A percentile compares a stretch with the other conserved stretches of the same genome.
Conservation (phyloP, 1,140 invertebrate species). For the Ephestia elutella region DNA sequence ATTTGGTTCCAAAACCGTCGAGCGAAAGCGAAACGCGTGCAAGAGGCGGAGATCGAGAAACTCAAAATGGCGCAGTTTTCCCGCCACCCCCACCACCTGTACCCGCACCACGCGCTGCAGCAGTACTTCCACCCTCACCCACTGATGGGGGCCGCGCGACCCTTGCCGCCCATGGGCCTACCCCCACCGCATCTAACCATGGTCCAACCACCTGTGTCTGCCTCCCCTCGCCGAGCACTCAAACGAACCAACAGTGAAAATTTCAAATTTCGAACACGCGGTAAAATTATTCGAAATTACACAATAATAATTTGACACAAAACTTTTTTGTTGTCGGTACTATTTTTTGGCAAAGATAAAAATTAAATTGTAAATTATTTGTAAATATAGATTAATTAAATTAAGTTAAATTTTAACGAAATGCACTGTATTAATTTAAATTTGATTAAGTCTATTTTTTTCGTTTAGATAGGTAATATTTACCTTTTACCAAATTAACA, state of each 20-base stretch:
- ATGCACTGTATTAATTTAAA: conserved; percentile 5
- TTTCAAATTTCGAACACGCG: conserved; percentile 29
- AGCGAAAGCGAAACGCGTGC: conserved; percentile 94
- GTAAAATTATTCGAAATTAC: conserved; percentile 20
- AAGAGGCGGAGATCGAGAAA: conserved; percentile 95
- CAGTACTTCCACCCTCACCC: conserved; percentile 69
- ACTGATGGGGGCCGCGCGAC: conserved; percentile 55
- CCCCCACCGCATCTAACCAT: conserved; percentile 60
- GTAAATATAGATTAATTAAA: conserved; percentile 37
- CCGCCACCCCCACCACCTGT: conserved; percentile 68
- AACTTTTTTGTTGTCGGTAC: background rate
- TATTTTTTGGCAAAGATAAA: conserved; percentile 17
- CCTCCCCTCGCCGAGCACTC: conserved; percentile 51
- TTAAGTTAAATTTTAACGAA: conserved; percentile 13
- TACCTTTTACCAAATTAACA: conserved; percentile 22
- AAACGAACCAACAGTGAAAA: conserved; percentile 30
- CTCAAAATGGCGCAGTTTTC: conserved; percentile 82
- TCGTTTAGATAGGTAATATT: conserved; percentile 11
- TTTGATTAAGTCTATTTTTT: background rate
- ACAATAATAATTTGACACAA: background rate
- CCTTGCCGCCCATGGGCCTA: conserved; percentile 56
- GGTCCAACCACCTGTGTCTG: conserved; percentile 54
- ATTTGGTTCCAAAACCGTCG: conserved; percentile 98
- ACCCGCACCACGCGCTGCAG: conserved; percentile 63
- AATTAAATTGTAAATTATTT: conserved; percentile 29